Base-by-base conservation (phyloP, 2,888 invertebrate species). In the Hedya salicella region DNA sequence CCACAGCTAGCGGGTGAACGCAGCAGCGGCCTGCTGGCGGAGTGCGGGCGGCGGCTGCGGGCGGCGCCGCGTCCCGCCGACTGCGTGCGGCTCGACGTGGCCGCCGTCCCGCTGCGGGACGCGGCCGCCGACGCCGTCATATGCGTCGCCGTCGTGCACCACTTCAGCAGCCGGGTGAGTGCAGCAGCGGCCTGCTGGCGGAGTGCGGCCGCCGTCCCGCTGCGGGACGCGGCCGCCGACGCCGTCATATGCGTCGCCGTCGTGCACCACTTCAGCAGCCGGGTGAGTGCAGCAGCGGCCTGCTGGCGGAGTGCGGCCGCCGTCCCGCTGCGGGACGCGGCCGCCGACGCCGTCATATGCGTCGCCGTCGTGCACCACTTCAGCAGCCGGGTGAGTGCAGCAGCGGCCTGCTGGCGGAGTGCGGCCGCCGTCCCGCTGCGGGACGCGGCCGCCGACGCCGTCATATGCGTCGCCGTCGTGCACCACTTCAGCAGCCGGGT, bases 81-180 rank as follows among this genome's bases (percentile, higher is more conserved):
- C 80, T 95, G 96, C 49, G 94, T 97, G 74, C 93, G 95, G 0
- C 94, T 96, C 46, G 97, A 99, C 87, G 95, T 97, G 72, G 89
- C 98, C 17, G 77, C 88, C 42, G 84, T 98, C 39, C 96, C 97
- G 0, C 89, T 98, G 62, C 93, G 93, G 54, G 93, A 94, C 70
- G 86, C 81, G 21, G 91, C 92, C 67, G 95, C 96, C 0, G 99
- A 99, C 89, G 96, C 95, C 1, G 94, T 95, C 63, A 95, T 99
- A 44, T 98, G 98, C 83, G 97, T 99, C 75, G 99, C 99, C 1
- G 99, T 99, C 0, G 95, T 99, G 75, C 99, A 99, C 86, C 99
- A 99, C 89, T 94, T 99, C 70, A 96, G 98, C 13, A 98, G 95
- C 17, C 86, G 93, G 86, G 95, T 95, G 77, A 80, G 40, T 1